Evolutionary conservation across 53 echinoderm and acorn worm genomes (phyloP).

Genomic region (Henricia sp.): DNA sequence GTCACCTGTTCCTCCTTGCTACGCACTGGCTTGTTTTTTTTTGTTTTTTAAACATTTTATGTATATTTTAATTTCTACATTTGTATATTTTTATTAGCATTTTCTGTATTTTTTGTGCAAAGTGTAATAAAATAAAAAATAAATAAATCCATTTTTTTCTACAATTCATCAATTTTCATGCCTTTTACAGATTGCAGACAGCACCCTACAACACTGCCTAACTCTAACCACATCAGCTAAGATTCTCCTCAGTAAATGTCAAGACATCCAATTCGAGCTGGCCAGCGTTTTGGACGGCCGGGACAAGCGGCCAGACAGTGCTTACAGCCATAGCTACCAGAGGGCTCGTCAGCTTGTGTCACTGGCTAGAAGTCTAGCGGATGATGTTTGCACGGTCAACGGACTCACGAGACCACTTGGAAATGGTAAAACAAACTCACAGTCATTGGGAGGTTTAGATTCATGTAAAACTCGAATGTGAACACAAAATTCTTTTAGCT

Average conservation of each 20-base stretch:
- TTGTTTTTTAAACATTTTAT: too few species aligned
- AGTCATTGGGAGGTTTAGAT: neutral
- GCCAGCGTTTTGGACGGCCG: slow-evolving; percentile 73
- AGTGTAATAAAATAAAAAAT: too few species aligned
- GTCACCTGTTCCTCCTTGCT: too few species aligned
- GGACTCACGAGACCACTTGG: slow-evolving; percentile 1
- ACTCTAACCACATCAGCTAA: slow-evolving; percentile 72
- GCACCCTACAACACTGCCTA: slow-evolving; percentile 63
- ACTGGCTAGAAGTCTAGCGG: slow-evolving; percentile 59
- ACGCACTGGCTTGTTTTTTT: too few species aligned
- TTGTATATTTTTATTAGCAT: too few species aligned
- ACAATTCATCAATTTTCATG: neutral
- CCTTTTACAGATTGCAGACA: slow-evolving; percentile 62
- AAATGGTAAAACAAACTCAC: slow-evolving; percentile 36
- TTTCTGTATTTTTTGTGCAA: too few species aligned
- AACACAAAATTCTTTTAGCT: neutral
- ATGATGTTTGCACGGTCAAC: slow-evolving; percentile 27
- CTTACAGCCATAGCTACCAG: slow-evolving; percentile 77
- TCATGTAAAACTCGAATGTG: too few species aligned
- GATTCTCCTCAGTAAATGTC: slow-evolving; percentile 86
- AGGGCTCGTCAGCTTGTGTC: slow-evolving; percentile 69
- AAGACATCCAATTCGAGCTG: slow-evolving; percentile 93
- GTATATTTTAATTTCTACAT: too few species aligned
- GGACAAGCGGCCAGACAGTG: slow-evolving; percentile 59
- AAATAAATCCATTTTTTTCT: too few species aligned